phyloP scores from a whole-genome alignment of 2,113 vertebrate genomes.

The Physeter macrocephalus region DNA sequence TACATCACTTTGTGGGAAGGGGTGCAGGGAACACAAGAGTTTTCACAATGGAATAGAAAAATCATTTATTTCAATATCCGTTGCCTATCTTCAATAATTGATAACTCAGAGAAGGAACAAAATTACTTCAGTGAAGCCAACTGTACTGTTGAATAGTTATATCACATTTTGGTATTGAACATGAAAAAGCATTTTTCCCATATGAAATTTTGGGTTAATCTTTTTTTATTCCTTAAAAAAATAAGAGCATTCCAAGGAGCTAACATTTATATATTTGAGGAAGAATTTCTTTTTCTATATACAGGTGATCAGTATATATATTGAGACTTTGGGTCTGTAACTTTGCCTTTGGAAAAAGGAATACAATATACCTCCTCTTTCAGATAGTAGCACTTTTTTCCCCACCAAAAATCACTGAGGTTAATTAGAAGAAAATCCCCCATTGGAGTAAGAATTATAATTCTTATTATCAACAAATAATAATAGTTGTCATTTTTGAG shows the following conservation, averaged over 20 bases:
- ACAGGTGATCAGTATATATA: neutral
- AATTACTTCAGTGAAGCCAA: slow-evolving; percentile 48
- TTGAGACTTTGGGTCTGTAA: neutral
- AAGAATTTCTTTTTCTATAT: slow-evolving; percentile 28
- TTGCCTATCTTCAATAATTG: slow-evolving; percentile 52
- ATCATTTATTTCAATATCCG: slow-evolving; percentile 46
- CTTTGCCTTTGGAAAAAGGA: slow-evolving; percentile 1
- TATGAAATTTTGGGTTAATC: slow-evolving; percentile 49
- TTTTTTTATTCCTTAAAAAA: slow-evolving; percentile 48
- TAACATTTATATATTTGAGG: neutral
- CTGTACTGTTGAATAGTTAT: neutral
- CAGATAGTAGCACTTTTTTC: neutral
- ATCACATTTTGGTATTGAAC: slow-evolving; percentile 20
- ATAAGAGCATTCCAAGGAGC: neutral
- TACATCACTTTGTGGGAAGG: neutral
- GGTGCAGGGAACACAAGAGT: neutral
- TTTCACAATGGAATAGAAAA: slow-evolving; percentile 51
- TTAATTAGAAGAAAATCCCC: neutral
- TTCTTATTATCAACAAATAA: neutral
- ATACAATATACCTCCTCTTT: neutral
- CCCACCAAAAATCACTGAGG: neutral
- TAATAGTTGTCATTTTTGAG: neutral
- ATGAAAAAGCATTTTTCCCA: slow-evolving; percentile 44
- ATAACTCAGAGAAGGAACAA: slow-evolving; percentile 39
- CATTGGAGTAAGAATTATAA: neutral